Base-by-base conservation (phyloP, 2,888 invertebrate genomes). In the Andricus quercusramuli region DNA sequence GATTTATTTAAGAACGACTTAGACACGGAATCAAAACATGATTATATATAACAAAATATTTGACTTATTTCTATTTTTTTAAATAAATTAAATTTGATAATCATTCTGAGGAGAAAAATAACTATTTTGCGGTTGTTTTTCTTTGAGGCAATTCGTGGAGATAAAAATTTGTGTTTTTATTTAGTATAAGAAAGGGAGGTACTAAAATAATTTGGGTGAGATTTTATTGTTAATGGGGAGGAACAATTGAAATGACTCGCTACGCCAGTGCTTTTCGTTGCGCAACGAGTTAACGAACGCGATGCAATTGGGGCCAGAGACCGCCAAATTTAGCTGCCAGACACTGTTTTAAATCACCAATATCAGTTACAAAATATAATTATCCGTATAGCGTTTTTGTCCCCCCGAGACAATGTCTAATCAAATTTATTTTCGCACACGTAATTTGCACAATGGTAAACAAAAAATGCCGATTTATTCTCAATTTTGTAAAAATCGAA, bases 321-420 rank as follows among this genome's bases (percentile, higher is more conserved):
- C 84, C 82, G 86, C 90, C 90, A 90, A 90, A 91, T 90, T 90
- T 91, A 91, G 90, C 88, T 87, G 83, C 86, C 85, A 87, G 88
- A 87, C 87, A 89, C 89, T 88, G 89, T 90, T 89, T 89, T 86
- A 89, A 90, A 90, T 89, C 88, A 85, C 85, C 83, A 90, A 90
- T 90, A 91, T 90, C 90, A 88, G 89, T 91, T 90, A 89, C 90
- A 88, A 90, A 90, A 89, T 89, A 84, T 85, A 83, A 84, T 85
- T 83, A 80, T 74, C 74, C 74, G 56, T 56, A 37, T 74, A 37
- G 11, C 74, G 32, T 56, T 32, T 74, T 74, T 56, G 74, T 37
- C 74, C 56, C 56, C 32, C 51, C 32, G 51, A 74, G 29, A 56
- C 37, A 74, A 56, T 74, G 74, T 74, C 51, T 56, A 56, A 22